Evolutionary conservation across 2,888 invertebrate genomes (phyloP).

Genomic region (Camptogramma bilineatum): DNA sequence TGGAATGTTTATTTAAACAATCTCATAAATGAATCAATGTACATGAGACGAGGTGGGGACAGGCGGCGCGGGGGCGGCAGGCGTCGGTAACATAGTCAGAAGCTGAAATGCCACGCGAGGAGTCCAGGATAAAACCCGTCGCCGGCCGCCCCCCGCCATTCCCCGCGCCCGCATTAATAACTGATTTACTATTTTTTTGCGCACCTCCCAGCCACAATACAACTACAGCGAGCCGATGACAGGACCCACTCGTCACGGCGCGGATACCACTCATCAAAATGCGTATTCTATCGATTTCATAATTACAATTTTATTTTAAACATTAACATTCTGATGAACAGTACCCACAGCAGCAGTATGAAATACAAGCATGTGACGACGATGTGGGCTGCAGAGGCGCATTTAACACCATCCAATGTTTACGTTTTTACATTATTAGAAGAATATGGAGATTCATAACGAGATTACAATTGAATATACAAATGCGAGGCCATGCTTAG

Average conservation of each 20-base stretch:
- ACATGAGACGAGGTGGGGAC: conserved; percentile 43
- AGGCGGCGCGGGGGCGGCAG: conserved; percentile 29
- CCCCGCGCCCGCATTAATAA: conserved; percentile 60
- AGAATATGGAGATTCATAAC: conserved; percentile 78
- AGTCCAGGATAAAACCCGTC: conserved; percentile 68
- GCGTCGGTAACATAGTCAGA: conserved; percentile 35
- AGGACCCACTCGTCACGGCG: conserved; percentile 25
- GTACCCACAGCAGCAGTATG: conserved; percentile 23
- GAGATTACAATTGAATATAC: conserved; percentile 80
- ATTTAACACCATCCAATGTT: conserved; percentile 81
- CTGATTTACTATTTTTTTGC: conserved; percentile 79
- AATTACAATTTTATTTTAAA: conserved; percentile 40
- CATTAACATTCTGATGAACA: conserved; percentile 34
- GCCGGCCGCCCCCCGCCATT: conserved; percentile 44
- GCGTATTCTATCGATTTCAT: conserved; percentile 36
- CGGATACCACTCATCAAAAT: conserved; percentile 35
- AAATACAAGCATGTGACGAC: conserved; percentile 28
- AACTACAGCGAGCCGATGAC: conserved; percentile 45
- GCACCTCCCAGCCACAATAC: conserved; percentile 50
- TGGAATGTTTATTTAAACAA: conserved; percentile 84
- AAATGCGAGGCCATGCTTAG: conserved; percentile 80
- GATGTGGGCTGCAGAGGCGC: conserved; percentile 56
- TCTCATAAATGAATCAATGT: conserved; percentile 78
- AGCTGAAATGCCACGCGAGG: conserved; percentile 44
- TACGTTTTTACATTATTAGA: conserved; percentile 72